Conservation (phyloP, 1,140 invertebrate species). For the Scaptomyza pallida region DNA sequence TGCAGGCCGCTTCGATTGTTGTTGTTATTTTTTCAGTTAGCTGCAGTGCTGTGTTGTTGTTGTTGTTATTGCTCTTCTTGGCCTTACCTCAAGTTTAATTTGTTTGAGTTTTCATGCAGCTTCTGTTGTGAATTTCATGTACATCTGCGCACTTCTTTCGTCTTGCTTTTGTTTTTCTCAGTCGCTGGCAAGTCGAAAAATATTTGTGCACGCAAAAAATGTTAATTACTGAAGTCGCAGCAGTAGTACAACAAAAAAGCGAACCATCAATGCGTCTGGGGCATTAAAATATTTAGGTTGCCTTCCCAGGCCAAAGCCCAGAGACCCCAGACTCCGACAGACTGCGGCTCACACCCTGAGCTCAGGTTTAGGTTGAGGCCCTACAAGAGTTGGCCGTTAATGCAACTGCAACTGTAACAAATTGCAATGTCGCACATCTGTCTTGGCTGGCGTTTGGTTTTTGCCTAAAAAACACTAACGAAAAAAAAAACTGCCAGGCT, state of each 20-base stretch:
- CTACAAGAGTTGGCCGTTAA: slow-evolving; percentile 58
- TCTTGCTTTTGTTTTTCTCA: slow-evolving; percentile 44
- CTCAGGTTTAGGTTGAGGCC: slow-evolving; percentile 24
- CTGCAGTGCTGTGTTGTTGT: slow-evolving; percentile 63
- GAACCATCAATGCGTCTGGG: slow-evolving; percentile 74
- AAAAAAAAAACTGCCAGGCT: slow-evolving; percentile 36
- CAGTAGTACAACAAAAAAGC: slow-evolving; percentile 69
- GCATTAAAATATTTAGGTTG: slow-evolving; percentile 82
- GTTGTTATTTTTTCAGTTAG: slow-evolving; percentile 75
- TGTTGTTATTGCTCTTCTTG: slow-evolving; percentile 38
- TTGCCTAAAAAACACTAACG: slow-evolving; percentile 47
- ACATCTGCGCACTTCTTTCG: slow-evolving; percentile 51
- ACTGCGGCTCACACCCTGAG: slow-evolving; percentile 13
- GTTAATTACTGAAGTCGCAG: slow-evolving; percentile 67
- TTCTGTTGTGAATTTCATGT: slow-evolving; percentile 73
- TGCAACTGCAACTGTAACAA: slow-evolving; percentile 80
- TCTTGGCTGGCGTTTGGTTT: slow-evolving; percentile 70
- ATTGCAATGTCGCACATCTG: slow-evolving; percentile 81
- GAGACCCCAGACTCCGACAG: slow-evolving; percentile 21
- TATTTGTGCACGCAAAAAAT: slow-evolving; percentile 83
- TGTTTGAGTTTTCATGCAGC: slow-evolving; percentile 73
- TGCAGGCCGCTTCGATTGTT: slow-evolving; percentile 61
- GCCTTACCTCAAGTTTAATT: slow-evolving; percentile 71
- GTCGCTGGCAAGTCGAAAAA: slow-evolving; percentile 71
- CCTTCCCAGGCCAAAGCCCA: slow-evolving; percentile 46